Base-by-base conservation (phyloP, 2,113 vertebrate genomes). In the Anthoscopus minutus region DNA sequence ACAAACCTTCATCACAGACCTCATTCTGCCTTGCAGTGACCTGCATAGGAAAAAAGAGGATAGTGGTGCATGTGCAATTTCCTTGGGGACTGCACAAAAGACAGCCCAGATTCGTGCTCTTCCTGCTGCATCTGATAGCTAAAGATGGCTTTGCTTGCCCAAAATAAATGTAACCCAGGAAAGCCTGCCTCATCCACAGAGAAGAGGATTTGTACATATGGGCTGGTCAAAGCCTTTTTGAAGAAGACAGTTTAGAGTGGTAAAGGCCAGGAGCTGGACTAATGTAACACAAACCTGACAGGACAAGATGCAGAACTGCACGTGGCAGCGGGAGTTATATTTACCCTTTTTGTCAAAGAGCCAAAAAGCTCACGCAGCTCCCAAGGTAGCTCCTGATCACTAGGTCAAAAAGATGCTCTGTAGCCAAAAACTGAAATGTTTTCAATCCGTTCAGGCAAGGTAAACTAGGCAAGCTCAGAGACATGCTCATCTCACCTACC, bases 301-400 rank as follows among this genome's bases (percentile, higher is more conserved):
- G 50, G 33, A 78, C 22, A 19, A 66, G 35, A 33, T 77, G 42
- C 50, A 83, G 50, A 67, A n/a, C 31, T 51, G 42, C 51, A 65
- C 8, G 2, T 17, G 40, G 57, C 61, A 67, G 48, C 73, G 23
- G 40, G 48, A 82, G 15, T 19, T 12, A 23, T n/a, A 31, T 13
- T 27, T 72, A 10, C 45, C 10, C n/a, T 56, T 37, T 60, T 23
- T 30, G 22, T 40, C 37, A 72, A 79, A 54, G 1, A 54, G 25
- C 38, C 88, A 81, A 14, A 48, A 4, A 65, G 60, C 38, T 71
- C 67, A 47, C 20, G 31, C 0, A 0, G 0, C 45, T 85, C 45
- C 42, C 35, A 85, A 38, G 40, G 4, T 44, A 71, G 81, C 42
- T 92, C n/a, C 56, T 4, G 0, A 15, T 58, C 48, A 40, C 25